phyloP scores from a whole-genome alignment of 2,113 vertebrate species.

The Psilopsiagon aurifrons region DNA sequence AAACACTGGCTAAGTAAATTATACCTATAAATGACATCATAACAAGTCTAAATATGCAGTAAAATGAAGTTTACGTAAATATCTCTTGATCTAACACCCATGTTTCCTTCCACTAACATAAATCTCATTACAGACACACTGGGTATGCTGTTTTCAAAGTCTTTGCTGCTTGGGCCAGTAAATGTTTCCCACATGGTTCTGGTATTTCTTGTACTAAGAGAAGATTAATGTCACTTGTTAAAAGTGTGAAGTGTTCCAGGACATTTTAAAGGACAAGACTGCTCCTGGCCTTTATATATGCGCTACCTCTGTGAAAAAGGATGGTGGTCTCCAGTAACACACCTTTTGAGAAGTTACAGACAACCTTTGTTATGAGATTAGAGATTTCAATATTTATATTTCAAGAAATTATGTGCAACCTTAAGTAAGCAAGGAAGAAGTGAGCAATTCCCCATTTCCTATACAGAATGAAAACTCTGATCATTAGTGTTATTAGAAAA shows the following conservation, averaged over 20 bases:
- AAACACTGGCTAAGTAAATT: conserved; percentile 48
- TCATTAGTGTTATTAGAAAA: neutral
- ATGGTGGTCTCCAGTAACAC: neutral
- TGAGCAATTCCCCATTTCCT: neutral
- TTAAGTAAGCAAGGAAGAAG: neutral
- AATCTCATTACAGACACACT: neutral
- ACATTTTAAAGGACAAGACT: neutral
- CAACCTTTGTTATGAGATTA: neutral
- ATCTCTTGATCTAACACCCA: neutral
- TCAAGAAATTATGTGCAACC: neutral
- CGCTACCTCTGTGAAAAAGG: neutral
- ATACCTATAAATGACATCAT: conserved; percentile 35
- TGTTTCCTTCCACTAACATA: neutral
- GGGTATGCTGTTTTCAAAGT: neutral
- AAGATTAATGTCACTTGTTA: neutral
- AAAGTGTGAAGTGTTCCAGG: neutral
- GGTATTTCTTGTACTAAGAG: conserved; percentile 27
- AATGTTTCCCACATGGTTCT: neutral
- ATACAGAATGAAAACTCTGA: neutral
- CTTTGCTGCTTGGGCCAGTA: neutral
- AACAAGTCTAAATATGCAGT: conserved; percentile 32
- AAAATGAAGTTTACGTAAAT: conserved; percentile 31
- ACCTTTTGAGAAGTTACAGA: neutral
- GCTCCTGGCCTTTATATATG: neutral
- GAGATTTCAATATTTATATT: neutral